Base-by-base conservation (phyloP, 2,888 invertebrate genomes). In the Spisula subtruncata region DNA sequence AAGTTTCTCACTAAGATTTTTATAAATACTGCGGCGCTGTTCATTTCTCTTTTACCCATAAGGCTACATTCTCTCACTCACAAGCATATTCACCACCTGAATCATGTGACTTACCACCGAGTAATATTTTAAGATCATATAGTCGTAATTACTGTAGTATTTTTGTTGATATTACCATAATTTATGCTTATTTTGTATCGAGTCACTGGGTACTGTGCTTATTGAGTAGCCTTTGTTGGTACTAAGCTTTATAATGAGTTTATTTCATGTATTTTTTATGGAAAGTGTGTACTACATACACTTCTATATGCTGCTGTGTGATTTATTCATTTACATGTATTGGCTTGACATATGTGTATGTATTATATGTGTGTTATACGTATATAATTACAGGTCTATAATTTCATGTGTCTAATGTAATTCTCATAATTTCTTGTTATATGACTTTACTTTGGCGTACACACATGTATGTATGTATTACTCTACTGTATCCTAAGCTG, bases 351-450 rank as follows among this genome's bases (percentile, higher is more conserved):
- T 66, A 25, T 25, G 25, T 66, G 41, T 41, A 41, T 41, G 8
- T 41, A 8, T 41, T 41, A 8, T 41, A 41, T 66, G 60, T 66
- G 18, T 54, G 80, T 25, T 82, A 75, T 75, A 75, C 54, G 51
- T 87, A 18, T 35, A 18, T 84, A 51, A 46, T 84, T 46, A 60
- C 84, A 71, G 56, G 66, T 71, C 71, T 85, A 75, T 85, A 80
- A 32, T 18, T 83, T 41, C 6, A 54, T 41, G 54, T 54, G 83
- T 35, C 35, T 83, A 54, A 75, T 32, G 35, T 75, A 75, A 75
- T 32, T 75, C 29, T 75, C 75, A 2, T 75, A 75, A 75, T 35
- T 32, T 75, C 32, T 75, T 75, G 75, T 75, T 75, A 2, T 75
- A 75, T 66, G 60, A 25, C 25, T n/a, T 66, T 5, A n/a, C 25